Evolutionary conservation across 1,140 invertebrate genomes (phyloP), one percentile per base, ranked within the genome.

Genomic region (Brachionus rubens): DNA sequence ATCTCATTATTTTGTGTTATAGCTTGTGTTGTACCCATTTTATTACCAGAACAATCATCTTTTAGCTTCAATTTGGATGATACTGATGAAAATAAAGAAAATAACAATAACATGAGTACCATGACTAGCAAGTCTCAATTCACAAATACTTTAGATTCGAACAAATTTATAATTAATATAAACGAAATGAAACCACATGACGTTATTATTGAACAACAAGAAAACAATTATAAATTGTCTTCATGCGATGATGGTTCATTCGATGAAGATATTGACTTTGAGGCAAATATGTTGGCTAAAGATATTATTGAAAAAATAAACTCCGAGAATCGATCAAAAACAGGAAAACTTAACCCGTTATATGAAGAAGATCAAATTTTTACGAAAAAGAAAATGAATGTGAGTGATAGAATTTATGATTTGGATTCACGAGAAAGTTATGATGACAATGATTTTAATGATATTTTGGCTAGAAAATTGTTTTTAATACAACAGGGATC

Each of bases 281-380:
- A 59, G 19, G 26, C 26, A 28, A 59, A 33, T 33, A 36, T 59
- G 3, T 59, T 59, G 19, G 54, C 54, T 30, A 59, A 59, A 36
- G 54, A 59, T 19, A 59, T 59, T 2, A 72, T 72, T 21, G 36
- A 72, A 40, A 72, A 72, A 54, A 72, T 72, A 0, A 72, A 72
- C 19, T 50, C 28, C 9, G 68, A 72, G 41, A 72, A 50, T 41
- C 26, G 24, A 12, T 50, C 28, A 9, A 48, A 41, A 50, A 28
- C 46, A 12, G 68, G 68, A 19, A 72, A 72, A 40, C 21, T 72
- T 6, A 72, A 72, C 40, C 68, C 68, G 12, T 50, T 72, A n/a
- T 72, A 50, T 24, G 68, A 50, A 48, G 68, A 72, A 16, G 68
- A 72, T 24, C 41, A 36, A 43, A 21, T 43, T 43, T 59, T 19